phyloP scores from a whole-genome alignment of 2,888 invertebrate species.

The Troides helena region DNA sequence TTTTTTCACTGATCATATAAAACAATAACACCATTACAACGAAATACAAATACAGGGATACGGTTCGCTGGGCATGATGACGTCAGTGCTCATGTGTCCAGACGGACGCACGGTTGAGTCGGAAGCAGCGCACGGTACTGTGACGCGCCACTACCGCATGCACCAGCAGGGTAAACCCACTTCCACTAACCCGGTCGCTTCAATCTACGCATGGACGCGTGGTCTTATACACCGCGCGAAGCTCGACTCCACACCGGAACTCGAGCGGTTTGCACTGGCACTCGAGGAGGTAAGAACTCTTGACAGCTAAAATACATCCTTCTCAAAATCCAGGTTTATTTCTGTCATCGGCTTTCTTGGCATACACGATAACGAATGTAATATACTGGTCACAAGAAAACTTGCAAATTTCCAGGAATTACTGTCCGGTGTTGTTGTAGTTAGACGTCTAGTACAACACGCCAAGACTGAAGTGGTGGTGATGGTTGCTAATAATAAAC shows the following conservation, averaged over 20 bases:
- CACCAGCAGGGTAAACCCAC: constrained; percentile 93
- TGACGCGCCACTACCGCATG: constrained; percentile 92
- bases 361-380: too few species aligned
- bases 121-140: constrained; percentile 96
- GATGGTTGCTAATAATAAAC: too few species aligned
- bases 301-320: background rate
- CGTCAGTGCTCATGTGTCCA: constrained; percentile 93
- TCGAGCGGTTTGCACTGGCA: constrained; percentile 84
- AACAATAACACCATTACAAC: background rate
- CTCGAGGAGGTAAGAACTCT: constrained; percentile 82
- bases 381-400: too few species aligned
- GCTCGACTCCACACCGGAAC: constrained; percentile 87
- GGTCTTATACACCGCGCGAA: constrained; percentile 91
- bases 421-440: too few species aligned
- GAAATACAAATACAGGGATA: constrained; percentile 68
- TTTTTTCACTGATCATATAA: background rate
- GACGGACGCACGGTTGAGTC: constrained; percentile 92
- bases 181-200: constrained; percentile 94
- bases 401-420: too few species aligned
- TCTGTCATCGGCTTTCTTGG: too few species aligned
- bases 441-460: too few species aligned
- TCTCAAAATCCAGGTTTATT: too few species aligned
- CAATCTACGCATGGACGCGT: constrained; percentile 95
- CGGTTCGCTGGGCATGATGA: constrained; percentile 94
- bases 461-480: too few species aligned